Percentiles rank a stretch among this genome's conserved stretches.
Conservation (phyloP, 2,888 invertebrate species). For the Horisme vitalbata region DNA sequence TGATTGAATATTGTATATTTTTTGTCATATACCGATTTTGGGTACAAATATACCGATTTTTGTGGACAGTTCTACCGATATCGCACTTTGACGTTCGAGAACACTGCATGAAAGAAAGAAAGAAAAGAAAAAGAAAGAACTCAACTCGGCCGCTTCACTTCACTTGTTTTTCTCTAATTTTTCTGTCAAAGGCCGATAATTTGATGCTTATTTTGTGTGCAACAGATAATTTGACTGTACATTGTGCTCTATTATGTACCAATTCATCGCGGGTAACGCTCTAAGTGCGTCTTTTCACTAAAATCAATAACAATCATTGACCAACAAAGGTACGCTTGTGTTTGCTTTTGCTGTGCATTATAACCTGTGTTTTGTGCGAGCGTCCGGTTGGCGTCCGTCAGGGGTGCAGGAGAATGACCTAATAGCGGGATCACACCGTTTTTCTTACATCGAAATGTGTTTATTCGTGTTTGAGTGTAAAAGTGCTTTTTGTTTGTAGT, state of each 20-base stretch:
- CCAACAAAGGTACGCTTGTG: constrained; percentile 84
- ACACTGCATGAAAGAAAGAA: constrained; percentile 57
- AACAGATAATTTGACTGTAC: constrained; percentile 76
- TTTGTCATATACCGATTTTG: no score
- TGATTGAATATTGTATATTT: no score
- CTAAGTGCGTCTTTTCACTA: constrained; percentile 76
- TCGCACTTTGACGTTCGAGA: no score
- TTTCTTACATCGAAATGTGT: constrained; percentile 50
- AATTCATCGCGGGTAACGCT: constrained; percentile 66
- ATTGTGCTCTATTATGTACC: constrained; percentile 76
- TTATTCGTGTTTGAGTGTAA: constrained; percentile 39
- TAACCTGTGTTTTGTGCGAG: constrained; percentile 81
- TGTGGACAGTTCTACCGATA: no score
- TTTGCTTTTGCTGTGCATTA: constrained; percentile 74
- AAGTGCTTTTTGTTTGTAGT: constrained; percentile 70
- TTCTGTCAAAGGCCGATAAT: constrained; percentile 79
- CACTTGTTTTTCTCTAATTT: constrained; percentile 82
- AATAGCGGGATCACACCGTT: constrained; percentile 53
- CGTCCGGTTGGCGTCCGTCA: constrained; percentile 83
- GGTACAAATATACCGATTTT: no score
- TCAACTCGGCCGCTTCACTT: constrained; percentile 80
- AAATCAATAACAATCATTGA: constrained; percentile 82
- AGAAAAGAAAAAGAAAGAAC: constrained; percentile 62
- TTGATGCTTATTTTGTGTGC: constrained; percentile 80
- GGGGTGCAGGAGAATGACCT: constrained; percentile 61